Evolutionary conservation across 2,888 invertebrate species (phyloP).

Genomic region (Habroteleia sp.): DNA sequence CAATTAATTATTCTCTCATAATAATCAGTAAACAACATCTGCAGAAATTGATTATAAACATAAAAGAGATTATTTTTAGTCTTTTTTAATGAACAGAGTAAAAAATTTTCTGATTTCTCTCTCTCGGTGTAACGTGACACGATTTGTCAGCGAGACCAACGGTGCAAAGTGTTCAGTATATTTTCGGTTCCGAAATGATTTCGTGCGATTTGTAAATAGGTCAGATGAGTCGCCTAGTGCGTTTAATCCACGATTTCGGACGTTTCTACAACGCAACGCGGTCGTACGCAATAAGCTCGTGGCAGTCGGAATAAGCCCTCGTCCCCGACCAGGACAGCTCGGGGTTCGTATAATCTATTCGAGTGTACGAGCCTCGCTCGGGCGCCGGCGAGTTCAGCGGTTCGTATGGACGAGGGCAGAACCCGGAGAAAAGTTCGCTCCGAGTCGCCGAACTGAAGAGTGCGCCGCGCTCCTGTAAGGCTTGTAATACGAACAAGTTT

Average conservation of each 20-base stretch:
- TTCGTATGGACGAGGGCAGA: conserved; percentile 43
- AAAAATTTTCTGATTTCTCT: no score
- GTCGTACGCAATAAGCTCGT: conserved; percentile 71
- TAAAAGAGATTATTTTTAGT: no score
- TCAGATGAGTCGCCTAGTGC: conserved; percentile 15
- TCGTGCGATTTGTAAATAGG: conserved; percentile 38
- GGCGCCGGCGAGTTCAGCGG: conserved; percentile 5
- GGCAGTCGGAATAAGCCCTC: conserved; percentile 71
- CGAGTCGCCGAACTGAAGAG: conserved; percentile 8
- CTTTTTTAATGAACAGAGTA: no score
- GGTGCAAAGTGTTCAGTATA: no score
- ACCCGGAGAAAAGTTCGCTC: conserved; percentile 29
- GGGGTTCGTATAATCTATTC: conserved; percentile 72
- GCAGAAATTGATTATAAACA: no score
- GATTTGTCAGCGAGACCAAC: no score
- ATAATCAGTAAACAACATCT: no score
- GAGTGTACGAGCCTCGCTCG: conserved; percentile 15
- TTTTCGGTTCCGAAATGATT: conserved; percentile 3
- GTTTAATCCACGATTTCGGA: conserved; percentile 54
- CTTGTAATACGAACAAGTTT: not conserved
- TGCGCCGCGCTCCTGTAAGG: conserved; percentile 17
- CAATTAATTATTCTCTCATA: no score
- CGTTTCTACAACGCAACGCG: conserved; percentile 49
- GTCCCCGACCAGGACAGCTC: conserved; percentile 62
- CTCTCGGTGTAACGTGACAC: no score